These are phyloP conservation scores for Drosophila maculinotata DNA, from an alignment of 2,888 invertebrate species.

Conservation along the genomic window DNA sequence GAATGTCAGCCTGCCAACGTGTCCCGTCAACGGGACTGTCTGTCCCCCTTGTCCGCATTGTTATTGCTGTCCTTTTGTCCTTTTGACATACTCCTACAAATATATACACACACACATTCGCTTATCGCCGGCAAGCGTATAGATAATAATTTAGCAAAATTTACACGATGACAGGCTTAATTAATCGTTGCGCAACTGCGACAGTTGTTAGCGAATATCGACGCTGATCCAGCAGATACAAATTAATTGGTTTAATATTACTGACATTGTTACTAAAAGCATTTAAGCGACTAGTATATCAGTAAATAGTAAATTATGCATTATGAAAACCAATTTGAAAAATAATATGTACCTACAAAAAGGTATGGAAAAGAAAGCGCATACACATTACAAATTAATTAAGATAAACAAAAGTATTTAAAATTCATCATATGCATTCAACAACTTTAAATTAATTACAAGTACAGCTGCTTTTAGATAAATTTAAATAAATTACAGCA, in stretches of 20 bases:
- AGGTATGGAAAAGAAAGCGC: no score
- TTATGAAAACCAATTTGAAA: background rate
- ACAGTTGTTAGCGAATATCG: conserved; percentile 4
- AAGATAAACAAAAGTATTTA: background rate
- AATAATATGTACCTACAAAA: background rate
- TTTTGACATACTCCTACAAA: conserved; percentile 8
- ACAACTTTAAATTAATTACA: conserved; percentile 11
- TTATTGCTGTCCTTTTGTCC: conserved; percentile 13
- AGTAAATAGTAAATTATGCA: background rate
- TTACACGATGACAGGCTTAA: conserved; percentile 73
- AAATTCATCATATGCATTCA: conserved; percentile 4
- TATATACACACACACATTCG: background rate
- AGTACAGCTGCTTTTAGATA: background rate
- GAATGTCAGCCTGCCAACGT: conserved; percentile 16
- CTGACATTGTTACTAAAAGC: conserved; percentile 6
- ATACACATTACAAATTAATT: no score
- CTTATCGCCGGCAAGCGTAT: conserved; percentile 45
- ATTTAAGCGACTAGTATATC: background rate
- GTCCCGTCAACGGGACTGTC: conserved; percentile 6
- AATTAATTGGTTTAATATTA: conserved; percentile 51
- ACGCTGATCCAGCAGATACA: conserved; percentile 34
- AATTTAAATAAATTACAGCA: background rate
- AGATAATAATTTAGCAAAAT: conserved; percentile 76
- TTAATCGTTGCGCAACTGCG: conserved; percentile 55
- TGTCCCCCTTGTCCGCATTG: conserved; percentile 2